A percentile compares a stretch with the other conserved stretches of the same genome.
Evolutionary conservation across 92 coral and sea anemone species (phyloP).

Genomic region (Siderastrea radians): DNA sequence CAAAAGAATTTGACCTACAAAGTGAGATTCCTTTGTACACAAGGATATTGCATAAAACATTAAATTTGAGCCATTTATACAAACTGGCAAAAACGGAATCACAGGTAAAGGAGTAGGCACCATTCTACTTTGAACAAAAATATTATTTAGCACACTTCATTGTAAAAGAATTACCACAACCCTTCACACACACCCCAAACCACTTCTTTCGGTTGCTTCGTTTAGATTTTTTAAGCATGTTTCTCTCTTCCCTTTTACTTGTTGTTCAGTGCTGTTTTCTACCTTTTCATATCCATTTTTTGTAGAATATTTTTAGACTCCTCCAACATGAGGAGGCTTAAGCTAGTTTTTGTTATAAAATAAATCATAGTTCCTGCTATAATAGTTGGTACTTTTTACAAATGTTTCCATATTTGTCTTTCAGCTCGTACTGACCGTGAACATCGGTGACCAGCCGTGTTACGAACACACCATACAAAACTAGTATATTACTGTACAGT

Average conservation of each 20-base stretch:
- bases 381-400: conserved; percentile 10
- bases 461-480: conserved; percentile 48
- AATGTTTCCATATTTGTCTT: neutral
- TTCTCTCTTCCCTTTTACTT: neutral
- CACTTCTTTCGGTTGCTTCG: neutral
- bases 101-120: neutral
- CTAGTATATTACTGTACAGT: conserved; percentile 37
- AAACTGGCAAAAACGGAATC: conserved; percentile 7
- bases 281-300: conserved; percentile 5
- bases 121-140: neutral
- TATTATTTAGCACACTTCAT: neutral
- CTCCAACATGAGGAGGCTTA: neutral
- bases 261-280: neutral
- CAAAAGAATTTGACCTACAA: conserved; percentile 49
- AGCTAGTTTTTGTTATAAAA: conserved; percentile 24
- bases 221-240: neutral
- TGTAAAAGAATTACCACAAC: conserved; percentile 20
- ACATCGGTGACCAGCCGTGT: conserved; percentile 54
- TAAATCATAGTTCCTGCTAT: conserved; percentile 32
- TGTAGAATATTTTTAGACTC: conserved; percentile 6
- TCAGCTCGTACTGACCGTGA: neutral
- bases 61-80: conserved; percentile 7
- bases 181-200: neutral
- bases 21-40: conserved; percentile 30
- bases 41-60: conserved; percentile 21